phyloP scores from a whole-genome alignment of 2,113 vertebrate genomes.

The Erythrocercus mccallii region DNA sequence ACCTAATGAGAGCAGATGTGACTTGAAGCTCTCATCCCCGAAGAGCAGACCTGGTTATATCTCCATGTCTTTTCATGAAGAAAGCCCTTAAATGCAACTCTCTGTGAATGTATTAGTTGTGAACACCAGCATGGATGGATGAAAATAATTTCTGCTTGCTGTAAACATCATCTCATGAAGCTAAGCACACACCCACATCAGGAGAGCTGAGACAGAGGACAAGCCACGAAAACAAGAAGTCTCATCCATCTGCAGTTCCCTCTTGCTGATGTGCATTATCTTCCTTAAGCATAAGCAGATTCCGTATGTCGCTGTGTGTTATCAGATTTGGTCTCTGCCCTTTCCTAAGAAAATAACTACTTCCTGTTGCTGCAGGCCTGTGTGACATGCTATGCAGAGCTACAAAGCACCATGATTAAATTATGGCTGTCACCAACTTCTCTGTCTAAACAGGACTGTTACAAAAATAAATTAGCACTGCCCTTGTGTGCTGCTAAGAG shows the following conservation, averaged over 20 bases:
- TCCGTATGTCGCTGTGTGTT: background rate
- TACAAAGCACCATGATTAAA: slow-evolving; percentile 51
- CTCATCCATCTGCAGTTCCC: background rate
- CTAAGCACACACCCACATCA: background rate
- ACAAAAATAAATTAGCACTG: slow-evolving; percentile 54
- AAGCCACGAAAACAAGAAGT: background rate
- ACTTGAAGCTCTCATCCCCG: background rate
- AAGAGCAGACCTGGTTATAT: background rate
- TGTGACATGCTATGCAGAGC: slow-evolving; percentile 20
- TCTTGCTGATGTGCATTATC: background rate
- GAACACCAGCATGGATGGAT: background rate
- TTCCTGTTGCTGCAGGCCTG: background rate
- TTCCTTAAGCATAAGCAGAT: slow-evolving; percentile 19
- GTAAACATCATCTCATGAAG: background rate
- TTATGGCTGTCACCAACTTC: slow-evolving; percentile 42
- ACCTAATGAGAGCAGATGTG: slow-evolving; percentile 44
- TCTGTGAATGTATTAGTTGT: background rate
- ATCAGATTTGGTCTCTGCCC: slow-evolving; percentile 4
- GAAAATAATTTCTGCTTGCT: background rate
- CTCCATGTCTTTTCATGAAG: background rate
- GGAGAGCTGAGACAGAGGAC: background rate
- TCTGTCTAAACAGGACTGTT: background rate
- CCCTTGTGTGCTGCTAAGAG: slow-evolving; percentile 19
- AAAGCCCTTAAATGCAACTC: background rate
- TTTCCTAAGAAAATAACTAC: slow-evolving; percentile 42